Percentiles rank a stretch among this genome's conserved stretches.
phyloP scores from a whole-genome alignment of 2,888 invertebrate species.

The Cheiracanthium punctorium region DNA sequence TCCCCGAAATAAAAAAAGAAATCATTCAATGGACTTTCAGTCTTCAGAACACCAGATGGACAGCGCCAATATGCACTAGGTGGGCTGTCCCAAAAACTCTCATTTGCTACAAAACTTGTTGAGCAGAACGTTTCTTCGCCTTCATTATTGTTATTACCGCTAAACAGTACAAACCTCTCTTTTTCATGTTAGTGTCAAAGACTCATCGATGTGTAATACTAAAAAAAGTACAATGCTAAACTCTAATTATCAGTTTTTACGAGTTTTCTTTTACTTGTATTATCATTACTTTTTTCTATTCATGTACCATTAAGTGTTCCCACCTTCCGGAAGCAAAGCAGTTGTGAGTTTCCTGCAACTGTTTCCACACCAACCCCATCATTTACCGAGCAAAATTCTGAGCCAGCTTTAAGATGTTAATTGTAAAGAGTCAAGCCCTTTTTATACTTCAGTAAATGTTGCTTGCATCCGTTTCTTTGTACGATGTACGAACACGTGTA shows the following conservation, averaged over 20 bases:
- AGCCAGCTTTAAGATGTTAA: constrained; percentile 33
- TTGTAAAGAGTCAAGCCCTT: no score
- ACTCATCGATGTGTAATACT: constrained; percentile 8
- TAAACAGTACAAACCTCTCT: not conserved
- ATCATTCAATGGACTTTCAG: no score
- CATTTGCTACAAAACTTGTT: not conserved
- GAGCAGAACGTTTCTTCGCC: not conserved
- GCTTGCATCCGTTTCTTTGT: constrained; percentile 40
- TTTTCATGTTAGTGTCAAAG: not conserved
- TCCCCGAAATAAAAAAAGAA: no score
- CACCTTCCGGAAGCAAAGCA: constrained; percentile 22
- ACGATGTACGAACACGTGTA: not conserved
- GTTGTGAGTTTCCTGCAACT: constrained; percentile 31
- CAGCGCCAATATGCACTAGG: not conserved
- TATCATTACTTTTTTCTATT: no score
- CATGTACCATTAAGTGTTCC: not conserved
- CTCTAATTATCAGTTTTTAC: constrained; percentile 17
- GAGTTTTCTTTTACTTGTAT: not conserved
- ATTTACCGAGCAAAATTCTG: constrained; percentile 34
- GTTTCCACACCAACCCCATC: constrained; percentile 36
- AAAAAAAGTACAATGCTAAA: not conserved
- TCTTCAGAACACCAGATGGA: not conserved
- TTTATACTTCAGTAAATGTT: no score
- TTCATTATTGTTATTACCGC: not conserved
- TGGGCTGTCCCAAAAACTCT: not conserved